A percentile compares a stretch with the other conserved stretches of the same genome.
phyloP scores from a whole-genome alignment of 2,888 invertebrate genomes.

The Torymus auratus region DNA sequence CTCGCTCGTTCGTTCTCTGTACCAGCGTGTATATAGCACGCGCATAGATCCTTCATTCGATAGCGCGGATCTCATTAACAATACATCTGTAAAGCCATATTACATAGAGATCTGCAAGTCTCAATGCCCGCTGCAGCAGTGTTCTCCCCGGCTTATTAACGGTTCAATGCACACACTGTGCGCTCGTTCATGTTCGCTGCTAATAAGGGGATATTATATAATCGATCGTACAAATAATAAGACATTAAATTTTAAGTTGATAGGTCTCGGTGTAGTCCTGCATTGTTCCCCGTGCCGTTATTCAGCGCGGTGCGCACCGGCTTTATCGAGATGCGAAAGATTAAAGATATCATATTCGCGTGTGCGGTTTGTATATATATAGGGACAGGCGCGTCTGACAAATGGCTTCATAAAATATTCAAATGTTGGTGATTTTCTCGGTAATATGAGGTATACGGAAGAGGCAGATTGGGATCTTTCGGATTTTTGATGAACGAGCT shows the following conservation, averaged over 20 bases:
- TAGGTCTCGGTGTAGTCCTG: background rate
- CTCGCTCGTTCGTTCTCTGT: background rate
- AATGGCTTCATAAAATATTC: too few species aligned
- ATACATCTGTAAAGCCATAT: constrained; percentile 8
- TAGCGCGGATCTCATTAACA: constrained; percentile 19
- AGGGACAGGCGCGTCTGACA: too few species aligned
- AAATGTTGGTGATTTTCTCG: too few species aligned
- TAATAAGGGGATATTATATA: background rate
- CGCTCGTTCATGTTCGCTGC: background rate
- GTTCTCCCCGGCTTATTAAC: constrained; percentile 14
- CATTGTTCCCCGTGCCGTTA: constrained; percentile 9
- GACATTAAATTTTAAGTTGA: constrained; percentile 36
- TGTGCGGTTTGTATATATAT: too few species aligned
- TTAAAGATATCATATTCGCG: background rate
- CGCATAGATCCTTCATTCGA: constrained; percentile 28
- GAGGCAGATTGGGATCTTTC: too few species aligned
- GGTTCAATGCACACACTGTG: background rate
- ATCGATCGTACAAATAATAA: constrained; percentile 9
- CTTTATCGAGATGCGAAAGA: constrained; percentile 1
- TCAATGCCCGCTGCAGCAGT: background rate
- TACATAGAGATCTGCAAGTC: constrained; percentile 3
- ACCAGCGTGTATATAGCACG: too few species aligned
- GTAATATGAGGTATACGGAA: too few species aligned
- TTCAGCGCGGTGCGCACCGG: background rate
- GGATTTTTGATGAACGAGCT: too few species aligned